A percentile compares a stretch with the other conserved stretches of the same genome.
Conservation (phyloP, 2,797 vertebrate species). For the Scleropages formosus region DNA sequence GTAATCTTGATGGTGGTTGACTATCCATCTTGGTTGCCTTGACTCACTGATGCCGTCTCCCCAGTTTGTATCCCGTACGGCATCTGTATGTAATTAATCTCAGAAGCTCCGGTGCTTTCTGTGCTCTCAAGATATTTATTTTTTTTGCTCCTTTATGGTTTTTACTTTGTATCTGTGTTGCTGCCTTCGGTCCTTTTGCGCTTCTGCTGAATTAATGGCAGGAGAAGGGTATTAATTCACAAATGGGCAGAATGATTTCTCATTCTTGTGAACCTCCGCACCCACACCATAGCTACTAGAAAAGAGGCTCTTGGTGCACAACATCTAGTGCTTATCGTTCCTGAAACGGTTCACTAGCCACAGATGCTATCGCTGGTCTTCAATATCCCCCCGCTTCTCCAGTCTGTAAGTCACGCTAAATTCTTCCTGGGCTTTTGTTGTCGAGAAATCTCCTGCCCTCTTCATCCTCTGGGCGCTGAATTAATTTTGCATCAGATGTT, state of each 20-base stretch:
- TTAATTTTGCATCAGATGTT: constrained; percentile 26
- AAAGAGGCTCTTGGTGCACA: constrained; percentile 1
- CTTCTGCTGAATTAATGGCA: constrained; percentile 25
- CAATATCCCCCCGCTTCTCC: constrained; percentile 15
- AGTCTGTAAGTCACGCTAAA: constrained; percentile 5
- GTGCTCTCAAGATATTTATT: constrained; percentile 4
- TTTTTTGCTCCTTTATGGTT: neutral
- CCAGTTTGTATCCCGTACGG: constrained; percentile 4
- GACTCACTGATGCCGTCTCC: constrained; percentile 14
- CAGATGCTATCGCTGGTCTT: constrained; percentile 25
- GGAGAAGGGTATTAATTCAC: constrained; percentile 26
- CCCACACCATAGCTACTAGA: neutral
- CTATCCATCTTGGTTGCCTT: constrained; percentile 2
- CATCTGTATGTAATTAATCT: constrained; percentile 37
- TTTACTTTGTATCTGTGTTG: constrained; percentile 12
- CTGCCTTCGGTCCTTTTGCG: constrained; percentile 7
- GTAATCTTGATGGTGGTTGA: constrained; percentile 26
- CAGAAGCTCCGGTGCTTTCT: constrained; percentile 16
- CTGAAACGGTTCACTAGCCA: constrained; percentile 10
- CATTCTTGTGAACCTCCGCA: neutral
- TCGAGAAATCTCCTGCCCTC: constrained; percentile 5
- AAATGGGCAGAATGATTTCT: constrained; percentile 26
- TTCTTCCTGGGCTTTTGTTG: neutral
- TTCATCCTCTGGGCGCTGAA: constrained; percentile 13
- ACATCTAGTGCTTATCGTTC: neutral